Evolutionary conservation across 2,113 vertebrate genomes (phyloP), one percentile per base, ranked within the genome.

Genomic region (Lepus americanus): DNA sequence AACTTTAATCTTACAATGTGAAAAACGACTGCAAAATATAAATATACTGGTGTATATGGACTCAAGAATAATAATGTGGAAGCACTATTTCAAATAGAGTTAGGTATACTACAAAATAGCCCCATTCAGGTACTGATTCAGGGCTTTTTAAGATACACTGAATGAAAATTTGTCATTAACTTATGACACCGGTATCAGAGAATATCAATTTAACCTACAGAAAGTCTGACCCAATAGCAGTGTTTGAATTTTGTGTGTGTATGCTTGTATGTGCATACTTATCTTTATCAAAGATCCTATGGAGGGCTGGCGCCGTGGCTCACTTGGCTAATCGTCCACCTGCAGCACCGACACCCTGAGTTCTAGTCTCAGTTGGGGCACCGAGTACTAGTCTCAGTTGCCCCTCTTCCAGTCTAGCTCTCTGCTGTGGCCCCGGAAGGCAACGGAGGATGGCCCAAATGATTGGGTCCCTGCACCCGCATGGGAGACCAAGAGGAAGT

Each of bases 1-100:
- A 59, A 72, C 67, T 61, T 16, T 89, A 69, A 73, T 39, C 39
- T 67, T 33, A 72, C 4, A 70, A 77, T 61, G 25, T 83, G 25
- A 69, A 51, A 89, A 94, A 76, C 27, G 29, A 66, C 14, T 33
- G 49, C 23, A 92, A 23, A 82, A 59, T 72, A 87, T 59, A 88
- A 91, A 88, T 33, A 79, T 31, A 27, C 39, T 25, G 53, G 1
- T 19, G 1, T 89, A 25, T 29, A 83, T 5, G 51, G 53, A 44
- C 27, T 90, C 51, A 87, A 78, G 59, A 72, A 22, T 77, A 89
- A 11, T n/a, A 93, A 86, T 63, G 13, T 29, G 12, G 22, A 92
- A 94, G 49, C 59, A 79, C n/a, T 84, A 14, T 69, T 77, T 89
- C 36, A 59, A 33, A 51, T 33, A 92, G n/a, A 79, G 9, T 76